phyloP scores from a whole-genome alignment of 2,113 vertebrate genomes.

The Ciconia boyciana region DNA sequence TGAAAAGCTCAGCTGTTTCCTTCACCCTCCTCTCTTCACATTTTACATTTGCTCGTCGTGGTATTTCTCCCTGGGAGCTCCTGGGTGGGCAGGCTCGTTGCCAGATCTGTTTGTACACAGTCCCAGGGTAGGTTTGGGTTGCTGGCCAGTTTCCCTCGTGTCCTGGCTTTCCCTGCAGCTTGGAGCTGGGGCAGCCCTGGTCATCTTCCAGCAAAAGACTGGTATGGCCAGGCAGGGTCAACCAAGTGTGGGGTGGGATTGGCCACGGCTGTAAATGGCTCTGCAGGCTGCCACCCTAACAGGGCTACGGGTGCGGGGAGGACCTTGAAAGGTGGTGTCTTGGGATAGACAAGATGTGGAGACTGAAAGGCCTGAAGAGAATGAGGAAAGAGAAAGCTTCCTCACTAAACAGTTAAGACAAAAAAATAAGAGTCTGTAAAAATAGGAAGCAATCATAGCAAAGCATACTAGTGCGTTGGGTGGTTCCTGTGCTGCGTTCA shows the following conservation, averaged over 20 bases:
- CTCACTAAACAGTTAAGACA: not conserved
- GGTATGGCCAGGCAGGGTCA: not conserved
- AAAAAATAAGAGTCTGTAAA: not conserved
- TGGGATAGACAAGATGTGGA: not conserved
- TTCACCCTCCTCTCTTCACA: not conserved
- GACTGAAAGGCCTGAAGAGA: not conserved
- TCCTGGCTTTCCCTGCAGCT: constrained; percentile 3
- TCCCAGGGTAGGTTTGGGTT: constrained; percentile 4
- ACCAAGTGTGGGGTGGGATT: not conserved
- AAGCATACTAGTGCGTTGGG: not conserved
- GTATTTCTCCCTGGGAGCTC: not conserved
- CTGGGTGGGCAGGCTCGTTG: not conserved
- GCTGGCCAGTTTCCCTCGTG: not conserved
- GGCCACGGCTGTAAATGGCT: not conserved
- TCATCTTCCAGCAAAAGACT: not conserved
- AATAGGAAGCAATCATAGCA: not conserved
- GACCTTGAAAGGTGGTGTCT: not conserved
- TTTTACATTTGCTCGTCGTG: not conserved
- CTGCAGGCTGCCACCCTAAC: not conserved
- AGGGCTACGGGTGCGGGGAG: not conserved
- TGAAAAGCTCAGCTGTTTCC: constrained; percentile 11
- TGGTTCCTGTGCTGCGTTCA: not conserved
- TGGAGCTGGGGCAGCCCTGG: not conserved
- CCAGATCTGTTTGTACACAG: constrained; percentile 35
- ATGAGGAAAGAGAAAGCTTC: not conserved